These are phyloP conservation scores for Ormyrus nitidulus DNA, from an alignment of 2,888 invertebrate genomes.

Conservation along the genomic window DNA sequence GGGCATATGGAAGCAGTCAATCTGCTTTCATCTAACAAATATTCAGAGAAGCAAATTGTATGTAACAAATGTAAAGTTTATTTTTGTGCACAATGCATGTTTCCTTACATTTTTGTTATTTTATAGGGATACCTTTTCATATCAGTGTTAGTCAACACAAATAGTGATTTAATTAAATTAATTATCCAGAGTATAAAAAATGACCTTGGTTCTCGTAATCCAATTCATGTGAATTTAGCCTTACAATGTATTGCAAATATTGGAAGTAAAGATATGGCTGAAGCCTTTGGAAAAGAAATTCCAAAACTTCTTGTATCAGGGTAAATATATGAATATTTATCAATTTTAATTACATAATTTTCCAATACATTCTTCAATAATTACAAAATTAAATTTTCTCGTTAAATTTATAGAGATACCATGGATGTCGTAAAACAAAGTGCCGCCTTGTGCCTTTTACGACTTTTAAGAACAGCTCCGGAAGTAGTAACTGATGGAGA, in stretches of 20 bases:
- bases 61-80: conserved; percentile 66
- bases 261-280: conserved; percentile 99
- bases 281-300: conserved; percentile 98
- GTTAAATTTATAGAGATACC: conserved; percentile 84
- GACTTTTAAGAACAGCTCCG: conserved; percentile 95
- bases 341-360: no score
- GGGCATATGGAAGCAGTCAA: conserved; percentile 99
- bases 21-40: conserved; percentile 98
- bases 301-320: conserved; percentile 98
- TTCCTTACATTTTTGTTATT: conserved; percentile 46
- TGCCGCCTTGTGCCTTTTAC: conserved; percentile 95
- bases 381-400: conserved; percentile 5
- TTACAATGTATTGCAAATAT: conserved; percentile 99
- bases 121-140: conserved; percentile 98
- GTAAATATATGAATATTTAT: conserved; percentile 75
- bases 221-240: conserved; percentile 98
- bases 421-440: conserved; percentile 99
- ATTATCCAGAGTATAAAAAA: conserved; percentile 99
- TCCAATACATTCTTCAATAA: background rate
- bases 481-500: conserved; percentile 98
- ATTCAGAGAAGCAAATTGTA: conserved; percentile 99
- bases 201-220: conserved; percentile 96
- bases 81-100: background rate
- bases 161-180: conserved; percentile 98
- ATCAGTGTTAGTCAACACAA: conserved; percentile 98